Percentiles rank a stretch among this genome's conserved stretches.
phyloP scores from a whole-genome alignment of 1,140 invertebrate genomes.

The Diachasmimorpha longicaudata region DNA sequence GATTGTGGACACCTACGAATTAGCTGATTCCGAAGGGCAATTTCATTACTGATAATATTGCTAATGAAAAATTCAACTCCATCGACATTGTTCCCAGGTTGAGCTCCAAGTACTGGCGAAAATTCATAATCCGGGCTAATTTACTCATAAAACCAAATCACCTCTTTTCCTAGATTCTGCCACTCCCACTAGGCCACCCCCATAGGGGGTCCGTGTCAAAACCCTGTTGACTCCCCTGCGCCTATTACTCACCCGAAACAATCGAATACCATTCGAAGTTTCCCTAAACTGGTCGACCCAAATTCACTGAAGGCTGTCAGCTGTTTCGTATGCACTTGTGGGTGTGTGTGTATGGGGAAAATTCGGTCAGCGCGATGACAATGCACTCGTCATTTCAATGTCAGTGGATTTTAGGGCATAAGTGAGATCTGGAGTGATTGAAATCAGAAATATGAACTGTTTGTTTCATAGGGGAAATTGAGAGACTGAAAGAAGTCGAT shows the following conservation, averaged over 20 bases:
- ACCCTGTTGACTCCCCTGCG: background rate
- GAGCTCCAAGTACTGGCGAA: background rate
- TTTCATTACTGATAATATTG: background rate
- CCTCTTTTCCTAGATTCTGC: background rate
- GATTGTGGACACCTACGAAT: conserved; percentile 11
- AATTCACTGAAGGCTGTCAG: background rate
- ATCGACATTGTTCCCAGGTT: background rate
- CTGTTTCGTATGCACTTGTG: background rate
- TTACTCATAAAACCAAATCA: background rate
- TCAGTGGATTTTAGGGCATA: background rate
- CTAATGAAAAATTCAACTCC: background rate
- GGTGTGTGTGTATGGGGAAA: background rate
- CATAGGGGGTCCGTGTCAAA: background rate
- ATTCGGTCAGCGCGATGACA: background rate
- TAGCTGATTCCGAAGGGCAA: background rate
- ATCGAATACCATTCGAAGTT: conserved; percentile 5
- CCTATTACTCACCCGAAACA: conserved; percentile 8
- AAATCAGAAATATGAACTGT: background rate
- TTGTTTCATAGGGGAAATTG: background rate
- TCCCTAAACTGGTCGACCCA: background rate
- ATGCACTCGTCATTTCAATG: background rate
- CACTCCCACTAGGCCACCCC: background rate
- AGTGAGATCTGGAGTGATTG: background rate
- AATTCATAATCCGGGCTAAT: background rate
- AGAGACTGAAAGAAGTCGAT: background rate